These are phyloP conservation scores for Dermolepida albohirtum DNA, from an alignment of 2,888 invertebrate genomes.

Conservation along the genomic window DNA sequence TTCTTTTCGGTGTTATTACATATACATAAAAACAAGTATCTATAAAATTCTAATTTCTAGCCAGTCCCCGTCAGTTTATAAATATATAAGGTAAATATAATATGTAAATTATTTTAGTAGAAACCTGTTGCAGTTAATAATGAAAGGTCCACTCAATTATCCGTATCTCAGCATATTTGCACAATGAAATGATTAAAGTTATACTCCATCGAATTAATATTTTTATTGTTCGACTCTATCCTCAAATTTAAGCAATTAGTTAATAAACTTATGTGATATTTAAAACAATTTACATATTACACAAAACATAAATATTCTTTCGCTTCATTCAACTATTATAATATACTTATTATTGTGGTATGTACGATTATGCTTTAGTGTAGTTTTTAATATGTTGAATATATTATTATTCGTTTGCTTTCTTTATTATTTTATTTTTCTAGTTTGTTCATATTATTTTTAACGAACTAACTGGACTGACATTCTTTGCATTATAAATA, in stretches of 20 bases:
- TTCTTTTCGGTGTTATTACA: constrained; percentile 19
- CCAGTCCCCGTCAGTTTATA: constrained; percentile 29
- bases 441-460: neutral
- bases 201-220: no score
- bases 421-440: neutral
- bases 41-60: constrained; percentile 26
- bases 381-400: neutral
- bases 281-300: no score
- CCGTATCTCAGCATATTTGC: no score
- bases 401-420: neutral
- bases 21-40: constrained; percentile 26
- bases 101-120: neutral
- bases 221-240: no score
- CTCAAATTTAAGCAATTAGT: no score
- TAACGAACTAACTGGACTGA: constrained; percentile 40
- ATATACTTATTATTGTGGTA: neutral
- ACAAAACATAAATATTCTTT: no score
- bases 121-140: no score
- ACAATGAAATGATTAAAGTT: no score
- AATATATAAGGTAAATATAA: constrained; percentile 3
- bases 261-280: no score
- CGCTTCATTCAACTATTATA: neutral
- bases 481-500: constrained; percentile 23
- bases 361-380: constrained; percentile 7
- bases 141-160: no score